Evolutionary conservation across 92 coral and sea anemone species (phyloP).

Genomic region (Zoanthus sociatus): DNA sequence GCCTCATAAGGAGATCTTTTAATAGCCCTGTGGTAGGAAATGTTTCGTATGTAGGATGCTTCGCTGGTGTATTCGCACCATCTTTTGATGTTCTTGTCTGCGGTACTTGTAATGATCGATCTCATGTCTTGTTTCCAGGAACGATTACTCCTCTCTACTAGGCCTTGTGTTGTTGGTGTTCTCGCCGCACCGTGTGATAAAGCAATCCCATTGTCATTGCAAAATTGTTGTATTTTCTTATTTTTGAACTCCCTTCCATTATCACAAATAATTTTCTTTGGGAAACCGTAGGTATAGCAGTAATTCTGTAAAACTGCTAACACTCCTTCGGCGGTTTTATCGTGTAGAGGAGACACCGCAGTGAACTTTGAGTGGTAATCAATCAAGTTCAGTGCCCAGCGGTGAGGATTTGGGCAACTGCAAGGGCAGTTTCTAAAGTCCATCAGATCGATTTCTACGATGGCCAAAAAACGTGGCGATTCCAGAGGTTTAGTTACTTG

Average conservation of each 20-base stretch:
- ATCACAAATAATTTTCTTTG: constrained; percentile 56
- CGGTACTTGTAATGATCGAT: constrained; percentile 42
- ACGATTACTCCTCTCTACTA: constrained; percentile 61
- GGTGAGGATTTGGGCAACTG: constrained; percentile 48
- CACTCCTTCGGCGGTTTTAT: constrained; percentile 60
- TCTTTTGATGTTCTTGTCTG: constrained; percentile 37
- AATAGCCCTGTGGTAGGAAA: constrained; percentile 48
- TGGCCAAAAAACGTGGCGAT: constrained; percentile 41
- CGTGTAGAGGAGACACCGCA: background rate
- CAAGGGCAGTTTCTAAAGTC: constrained; percentile 44
- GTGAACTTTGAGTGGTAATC: constrained; percentile 44
- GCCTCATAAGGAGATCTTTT: constrained; percentile 60
- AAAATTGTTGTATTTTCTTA: constrained; percentile 48
- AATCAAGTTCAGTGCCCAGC: constrained; percentile 34
- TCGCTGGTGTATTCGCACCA: constrained; percentile 56
- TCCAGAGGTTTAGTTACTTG: constrained; percentile 51
- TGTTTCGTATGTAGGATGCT: constrained; percentile 50
- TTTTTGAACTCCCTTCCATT: constrained; percentile 61
- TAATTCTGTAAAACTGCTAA: constrained; percentile 15
- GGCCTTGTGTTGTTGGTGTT: constrained; percentile 69
- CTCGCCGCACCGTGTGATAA: constrained; percentile 63
- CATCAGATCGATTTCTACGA: background rate
- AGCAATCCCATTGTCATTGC: constrained; percentile 51
- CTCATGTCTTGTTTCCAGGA: constrained; percentile 57
- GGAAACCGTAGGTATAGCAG: constrained; percentile 43